A percentile compares a stretch with the other conserved stretches of the same genome.
Evolutionary conservation across 2,888 invertebrate species (phyloP).

Genomic region (Platycheirus rosarum): DNA sequence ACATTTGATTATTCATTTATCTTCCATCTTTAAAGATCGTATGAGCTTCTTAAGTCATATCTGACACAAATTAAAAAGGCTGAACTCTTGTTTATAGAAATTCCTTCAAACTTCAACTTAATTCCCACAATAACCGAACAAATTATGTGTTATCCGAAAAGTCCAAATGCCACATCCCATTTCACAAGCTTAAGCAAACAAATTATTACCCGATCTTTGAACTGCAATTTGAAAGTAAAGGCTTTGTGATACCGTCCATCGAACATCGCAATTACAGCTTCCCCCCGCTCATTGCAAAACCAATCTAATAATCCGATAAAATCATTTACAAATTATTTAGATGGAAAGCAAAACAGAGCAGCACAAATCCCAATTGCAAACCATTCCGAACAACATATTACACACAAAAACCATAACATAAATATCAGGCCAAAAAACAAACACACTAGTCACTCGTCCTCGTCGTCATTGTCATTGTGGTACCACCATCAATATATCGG

Average conservation of each 20-base stretch:
- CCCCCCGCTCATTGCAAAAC: not conserved
- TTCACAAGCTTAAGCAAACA: conserved; percentile 2
- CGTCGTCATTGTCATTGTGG: conserved; percentile 41
- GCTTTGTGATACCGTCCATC: conserved; percentile 9
- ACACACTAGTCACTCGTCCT: conserved; percentile 60
- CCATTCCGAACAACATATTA: conserved; percentile 67
- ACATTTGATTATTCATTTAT: too few species aligned
- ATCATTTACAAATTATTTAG: conserved; percentile 73
- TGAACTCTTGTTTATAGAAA: too few species aligned
- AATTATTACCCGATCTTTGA: conserved; percentile 8
- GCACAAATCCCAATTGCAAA: conserved; percentile 44
- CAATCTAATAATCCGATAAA: conserved; percentile 55
- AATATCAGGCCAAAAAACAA: conserved; percentile 48
- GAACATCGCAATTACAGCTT: conserved; percentile 46
- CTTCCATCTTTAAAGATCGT: too few species aligned
- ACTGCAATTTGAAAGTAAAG: conserved; percentile 19
- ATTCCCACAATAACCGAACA: not conserved
- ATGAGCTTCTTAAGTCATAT: too few species aligned
- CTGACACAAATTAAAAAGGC: too few species aligned
- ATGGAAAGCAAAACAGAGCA: conserved; percentile 32
- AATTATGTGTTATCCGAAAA: not conserved
- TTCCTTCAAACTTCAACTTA: too few species aligned
- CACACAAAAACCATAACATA: conserved; percentile 70
- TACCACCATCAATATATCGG: conserved; percentile 62
- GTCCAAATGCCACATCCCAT: conserved; percentile 18